phyloP scores from a whole-genome alignment of 2,113 vertebrate genomes.

The Tringa solitaria region DNA sequence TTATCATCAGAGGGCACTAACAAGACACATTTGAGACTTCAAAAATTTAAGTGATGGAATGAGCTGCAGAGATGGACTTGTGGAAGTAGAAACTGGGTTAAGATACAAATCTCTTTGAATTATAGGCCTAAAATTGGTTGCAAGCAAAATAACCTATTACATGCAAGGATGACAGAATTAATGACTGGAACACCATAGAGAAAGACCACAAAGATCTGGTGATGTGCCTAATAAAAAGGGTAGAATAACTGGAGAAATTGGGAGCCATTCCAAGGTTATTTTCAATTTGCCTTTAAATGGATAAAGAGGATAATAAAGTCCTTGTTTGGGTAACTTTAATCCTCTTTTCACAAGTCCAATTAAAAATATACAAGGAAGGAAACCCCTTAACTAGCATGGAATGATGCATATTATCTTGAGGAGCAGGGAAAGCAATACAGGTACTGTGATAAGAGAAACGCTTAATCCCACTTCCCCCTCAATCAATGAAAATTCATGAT shows the following conservation, averaged over 20 bases:
- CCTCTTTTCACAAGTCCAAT: neutral
- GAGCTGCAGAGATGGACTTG: neutral
- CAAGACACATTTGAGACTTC: neutral
- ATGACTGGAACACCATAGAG: neutral
- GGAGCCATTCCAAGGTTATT: neutral
- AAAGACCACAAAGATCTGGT: neutral
- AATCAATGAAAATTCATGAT: neutral
- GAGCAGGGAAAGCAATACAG: neutral
- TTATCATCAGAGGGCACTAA: neutral
- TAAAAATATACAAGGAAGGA: neutral
- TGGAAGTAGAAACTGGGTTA: neutral
- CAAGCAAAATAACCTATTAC: neutral
- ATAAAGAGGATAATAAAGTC: neutral
- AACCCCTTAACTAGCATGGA: neutral
- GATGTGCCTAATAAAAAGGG: neutral
- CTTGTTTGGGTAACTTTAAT: neutral
- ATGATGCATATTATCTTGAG: neutral
- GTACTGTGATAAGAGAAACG: neutral
- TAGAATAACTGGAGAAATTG: neutral
- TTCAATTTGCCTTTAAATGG: neutral
- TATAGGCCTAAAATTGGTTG: neutral
- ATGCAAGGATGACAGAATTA: neutral
- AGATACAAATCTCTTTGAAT: neutral
- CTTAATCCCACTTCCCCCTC: neutral
- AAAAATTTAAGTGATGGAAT: neutral